A percentile compares a stretch with the other conserved stretches of the same genome.
Conservation (phyloP, 2,113 vertebrate species). For the Andinoacara biseriatus region DNA sequence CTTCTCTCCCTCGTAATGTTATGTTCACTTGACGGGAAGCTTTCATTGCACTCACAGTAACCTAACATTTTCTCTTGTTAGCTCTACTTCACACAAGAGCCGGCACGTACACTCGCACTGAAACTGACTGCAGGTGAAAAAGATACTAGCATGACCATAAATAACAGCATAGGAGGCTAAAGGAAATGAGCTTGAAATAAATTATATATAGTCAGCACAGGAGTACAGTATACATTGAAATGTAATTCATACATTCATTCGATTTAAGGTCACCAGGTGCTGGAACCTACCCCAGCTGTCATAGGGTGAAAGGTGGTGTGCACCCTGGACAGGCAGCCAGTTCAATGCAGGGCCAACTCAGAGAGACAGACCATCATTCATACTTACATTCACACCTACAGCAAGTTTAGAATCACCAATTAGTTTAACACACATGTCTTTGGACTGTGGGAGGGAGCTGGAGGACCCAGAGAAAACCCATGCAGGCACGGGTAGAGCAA, state of each 20-base stretch:
- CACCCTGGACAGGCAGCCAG: background rate
- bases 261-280: background rate
- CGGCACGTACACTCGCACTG: no score
- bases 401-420: background rate
- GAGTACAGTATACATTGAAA: background rate
- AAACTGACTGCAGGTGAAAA: background rate
- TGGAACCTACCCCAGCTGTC: background rate
- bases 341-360: background rate
- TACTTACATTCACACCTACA: background rate
- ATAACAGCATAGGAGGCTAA: background rate
- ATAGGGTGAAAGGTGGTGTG: background rate
- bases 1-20: background rate
- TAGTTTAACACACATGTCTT: background rate
- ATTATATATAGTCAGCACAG: background rate
- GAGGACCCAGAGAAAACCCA: slow-evolving; percentile 1
- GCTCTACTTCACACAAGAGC: background rate
- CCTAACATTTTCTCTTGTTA: background rate
- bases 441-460: background rate
- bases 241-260: background rate
- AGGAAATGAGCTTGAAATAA: background rate
- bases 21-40: background rate
- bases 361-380: background rate
- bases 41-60: background rate
- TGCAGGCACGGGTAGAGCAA: background rate
- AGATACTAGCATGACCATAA: background rate